A percentile compares a stretch with the other conserved stretches of the same genome.
These are phyloP conservation scores for Drosophila histrio DNA, from an alignment of 2,888 invertebrate species.

Conservation along the genomic window DNA sequence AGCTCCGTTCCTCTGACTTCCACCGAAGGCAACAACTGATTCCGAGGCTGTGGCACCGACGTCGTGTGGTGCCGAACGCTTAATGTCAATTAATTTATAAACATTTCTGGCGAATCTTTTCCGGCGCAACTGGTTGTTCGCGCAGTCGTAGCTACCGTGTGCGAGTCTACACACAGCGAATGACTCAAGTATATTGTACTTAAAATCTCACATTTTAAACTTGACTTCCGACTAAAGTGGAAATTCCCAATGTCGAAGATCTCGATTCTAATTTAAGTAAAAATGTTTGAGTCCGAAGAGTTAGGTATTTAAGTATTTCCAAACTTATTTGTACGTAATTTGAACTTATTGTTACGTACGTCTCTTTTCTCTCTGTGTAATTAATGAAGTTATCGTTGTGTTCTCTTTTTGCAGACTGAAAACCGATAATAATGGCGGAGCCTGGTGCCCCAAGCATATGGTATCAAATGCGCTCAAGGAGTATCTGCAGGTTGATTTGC, in stretches of 20 bases:
- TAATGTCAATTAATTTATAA: conserved; percentile 83
- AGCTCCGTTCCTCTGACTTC: not conserved
- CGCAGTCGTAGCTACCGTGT: conserved; percentile 49
- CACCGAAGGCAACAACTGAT: conserved; percentile 6
- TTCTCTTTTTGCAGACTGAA: conserved; percentile 87
- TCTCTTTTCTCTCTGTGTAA: too few species aligned
- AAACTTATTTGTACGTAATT: too few species aligned
- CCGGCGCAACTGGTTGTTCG: conserved; percentile 57
- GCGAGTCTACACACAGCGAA: too few species aligned
- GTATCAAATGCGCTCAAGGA: conserved; percentile 90
- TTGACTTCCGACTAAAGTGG: too few species aligned
- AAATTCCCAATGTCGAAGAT: too few species aligned
- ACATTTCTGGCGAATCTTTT: conserved; percentile 32
- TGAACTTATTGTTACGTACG: too few species aligned
- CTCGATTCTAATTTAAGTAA: too few species aligned
- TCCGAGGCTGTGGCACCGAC: conserved; percentile 15
- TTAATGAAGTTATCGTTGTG: conserved; percentile 61
- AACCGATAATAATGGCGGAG: conserved; percentile 91
- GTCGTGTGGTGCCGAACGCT: conserved; percentile 80
- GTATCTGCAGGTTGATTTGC: conserved; percentile 89
- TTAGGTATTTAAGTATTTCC: too few species aligned
- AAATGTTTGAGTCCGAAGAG: too few species aligned
- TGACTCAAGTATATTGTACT: too few species aligned
- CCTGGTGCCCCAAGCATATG: conserved; percentile 93
- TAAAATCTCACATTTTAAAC: too few species aligned